Evolutionary conservation across 2,797 vertebrate species (phyloP), one percentile per base, ranked within the genome.

Genomic region (Mus spretus): DNA sequence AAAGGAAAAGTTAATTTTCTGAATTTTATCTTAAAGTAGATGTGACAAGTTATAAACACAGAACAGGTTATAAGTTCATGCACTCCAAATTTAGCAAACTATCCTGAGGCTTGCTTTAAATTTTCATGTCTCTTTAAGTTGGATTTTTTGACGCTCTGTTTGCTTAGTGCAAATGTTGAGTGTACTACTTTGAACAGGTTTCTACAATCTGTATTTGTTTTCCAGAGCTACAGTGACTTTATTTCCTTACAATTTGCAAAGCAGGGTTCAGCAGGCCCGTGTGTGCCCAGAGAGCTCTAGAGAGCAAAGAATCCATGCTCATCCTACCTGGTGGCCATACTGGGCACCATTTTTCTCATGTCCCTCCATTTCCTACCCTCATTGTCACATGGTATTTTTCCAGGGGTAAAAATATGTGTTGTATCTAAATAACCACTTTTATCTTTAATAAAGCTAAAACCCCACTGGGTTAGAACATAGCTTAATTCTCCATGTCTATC

Each of bases 11-110:
- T 26, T 34, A 61, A 67, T 87, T 94, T 94, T 84, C 77, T 87
- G 28, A 90, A 84, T 79, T 94, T 90, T 93, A 47, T 61, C 55
- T 91, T 40, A 91, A 94, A 97, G 79, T 6, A 78, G 92, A 96
- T 63, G 53, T 96, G 96, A 96, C 96, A 95, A 93, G 34, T 63
- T 90, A 93, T 83, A 84, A 96, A 90, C 40, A 80, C 15, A 70
- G 34, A 61, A 89, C 20, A 74, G 24, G 34, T 77, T 91, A 57
- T 15, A 94, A 95, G 87, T 96, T 94, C 44, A 96, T 59, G 12
- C 11, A 61, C 8, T 94, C 87, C 74, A 96, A 83, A 95, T 93
- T 93, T 96, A 96, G 89, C 92, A 93, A 87, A 22, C 44, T 81
- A 55, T 82, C 89, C 91, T 67, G 47, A 96, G 63, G 95, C 34